Conservation (phyloP, 2,888 invertebrate genomes). For the Bhutanitis thaidina region DNA sequence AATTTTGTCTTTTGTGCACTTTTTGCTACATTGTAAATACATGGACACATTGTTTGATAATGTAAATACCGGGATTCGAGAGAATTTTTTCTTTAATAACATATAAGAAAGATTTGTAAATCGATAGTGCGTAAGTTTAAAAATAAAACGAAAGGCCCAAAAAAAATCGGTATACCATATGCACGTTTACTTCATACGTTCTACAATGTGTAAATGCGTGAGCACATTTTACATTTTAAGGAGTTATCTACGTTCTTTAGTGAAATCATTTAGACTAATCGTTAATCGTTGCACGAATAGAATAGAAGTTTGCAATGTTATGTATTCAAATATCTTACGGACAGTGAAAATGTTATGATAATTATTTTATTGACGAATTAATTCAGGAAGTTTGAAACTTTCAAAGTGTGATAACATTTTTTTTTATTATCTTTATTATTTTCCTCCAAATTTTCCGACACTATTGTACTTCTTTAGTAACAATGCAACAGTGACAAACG, state of each 20-base stretch:
- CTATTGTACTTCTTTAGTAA: too few relatives aligned
- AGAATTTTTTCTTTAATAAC: constrained; percentile 44
- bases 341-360: not conserved
- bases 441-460: too few relatives aligned
- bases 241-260: constrained; percentile 4
- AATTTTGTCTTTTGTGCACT: constrained; percentile 76
- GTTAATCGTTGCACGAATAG: constrained; percentile 55
- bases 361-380: not conserved
- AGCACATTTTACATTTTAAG: constrained; percentile 35
- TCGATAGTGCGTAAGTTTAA: constrained; percentile 48
- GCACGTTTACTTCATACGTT: constrained; percentile 65
- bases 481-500: too few relatives aligned
- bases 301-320: constrained; percentile 46
- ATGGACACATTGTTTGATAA: constrained; percentile 42
- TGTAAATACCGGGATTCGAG: constrained; percentile 57
- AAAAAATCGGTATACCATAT: constrained; percentile 69
- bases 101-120: constrained; percentile 35
- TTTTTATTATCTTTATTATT: too few relatives aligned
- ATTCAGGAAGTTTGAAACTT: not conserved
- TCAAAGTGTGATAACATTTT: not conserved
- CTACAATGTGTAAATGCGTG: constrained; percentile 57
- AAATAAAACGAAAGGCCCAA: constrained; percentile 68
- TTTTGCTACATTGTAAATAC: constrained; percentile 75
- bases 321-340: constrained; percentile 25
- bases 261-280: constrained; percentile 9